phyloP scores from a whole-genome alignment of 2,888 invertebrate species.

The Eudemis profundana region DNA sequence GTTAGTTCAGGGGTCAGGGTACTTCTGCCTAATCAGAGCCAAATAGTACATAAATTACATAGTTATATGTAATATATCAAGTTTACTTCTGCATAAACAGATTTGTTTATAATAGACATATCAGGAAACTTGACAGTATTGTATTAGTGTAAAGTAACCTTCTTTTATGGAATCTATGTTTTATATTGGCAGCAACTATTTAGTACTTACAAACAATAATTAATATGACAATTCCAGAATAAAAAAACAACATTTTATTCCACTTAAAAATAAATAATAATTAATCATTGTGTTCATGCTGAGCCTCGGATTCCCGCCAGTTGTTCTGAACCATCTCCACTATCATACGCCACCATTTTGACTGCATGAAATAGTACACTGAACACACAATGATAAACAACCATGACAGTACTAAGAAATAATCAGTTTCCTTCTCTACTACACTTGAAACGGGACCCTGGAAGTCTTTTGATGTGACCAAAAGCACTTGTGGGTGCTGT shows the following conservation, averaged over 20 bases:
- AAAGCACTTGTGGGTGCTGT: conserved; percentile 86
- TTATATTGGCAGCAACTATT: background rate
- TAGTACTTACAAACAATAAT: conserved; percentile 1
- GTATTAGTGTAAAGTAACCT: too few species aligned
- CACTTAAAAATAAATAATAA: conserved; percentile 45
- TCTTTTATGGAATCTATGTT: background rate
- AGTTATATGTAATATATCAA: too few species aligned
- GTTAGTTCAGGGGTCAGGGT: too few species aligned
- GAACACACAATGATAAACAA: conserved; percentile 91
- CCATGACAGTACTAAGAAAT: conserved; percentile 94
- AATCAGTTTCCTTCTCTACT: conserved; percentile 92
- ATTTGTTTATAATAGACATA: too few species aligned
- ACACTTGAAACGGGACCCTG: conserved; percentile 92
- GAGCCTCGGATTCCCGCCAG: conserved; percentile 95
- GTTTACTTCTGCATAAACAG: too few species aligned
- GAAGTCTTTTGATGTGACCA: conserved; percentile 91
- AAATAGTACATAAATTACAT: too few species aligned
- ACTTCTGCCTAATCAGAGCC: too few species aligned
- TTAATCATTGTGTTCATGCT: conserved; percentile 90
- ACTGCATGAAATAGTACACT: conserved; percentile 90
- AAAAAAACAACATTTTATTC: conserved; percentile 44
- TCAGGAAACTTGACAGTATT: too few species aligned
- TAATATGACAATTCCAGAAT: conserved; percentile 11
- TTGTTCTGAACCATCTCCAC: conserved; percentile 93
- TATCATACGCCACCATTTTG: conserved; percentile 91